A percentile compares a stretch with the other conserved stretches of the same genome.
These are phyloP conservation scores for Pantherophis guttatus DNA, from an alignment of 2,113 vertebrate species.

Conservation along the genomic window DNA sequence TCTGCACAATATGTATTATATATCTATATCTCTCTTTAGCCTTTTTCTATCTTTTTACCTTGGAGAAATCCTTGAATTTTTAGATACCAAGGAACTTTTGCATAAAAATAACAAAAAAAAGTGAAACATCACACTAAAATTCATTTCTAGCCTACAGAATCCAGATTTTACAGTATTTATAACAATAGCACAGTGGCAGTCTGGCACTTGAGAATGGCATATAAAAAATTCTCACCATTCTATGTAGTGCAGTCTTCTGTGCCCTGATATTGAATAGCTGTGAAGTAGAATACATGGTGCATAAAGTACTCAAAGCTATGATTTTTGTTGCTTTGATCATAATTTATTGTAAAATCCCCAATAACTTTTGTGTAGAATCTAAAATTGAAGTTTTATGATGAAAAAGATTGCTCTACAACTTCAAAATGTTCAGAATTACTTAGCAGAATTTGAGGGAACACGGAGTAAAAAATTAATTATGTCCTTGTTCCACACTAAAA, in stretches of 20 bases:
- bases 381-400: neutral
- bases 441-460: neutral
- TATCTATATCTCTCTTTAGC: neutral
- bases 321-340: neutral
- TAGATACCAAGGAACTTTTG: neutral
- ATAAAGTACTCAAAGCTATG: neutral
- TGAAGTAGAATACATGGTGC: neutral
- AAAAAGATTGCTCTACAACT: neutral
- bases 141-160: neutral
- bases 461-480: neutral
- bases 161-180: neutral
- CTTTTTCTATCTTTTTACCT: neutral
- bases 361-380: neutral
- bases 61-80: neutral
- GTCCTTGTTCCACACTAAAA: neutral
- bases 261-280: neutral
- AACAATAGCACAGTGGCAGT: neutral
- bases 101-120: neutral
- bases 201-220: neutral
- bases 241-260: neutral
- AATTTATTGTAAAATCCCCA: neutral
- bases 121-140: neutral
- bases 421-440: neutral
- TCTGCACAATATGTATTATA: neutral
- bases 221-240: neutral